phyloP scores from a whole-genome alignment of 2,888 invertebrate genomes.

The Synergus laeviventris region DNA sequence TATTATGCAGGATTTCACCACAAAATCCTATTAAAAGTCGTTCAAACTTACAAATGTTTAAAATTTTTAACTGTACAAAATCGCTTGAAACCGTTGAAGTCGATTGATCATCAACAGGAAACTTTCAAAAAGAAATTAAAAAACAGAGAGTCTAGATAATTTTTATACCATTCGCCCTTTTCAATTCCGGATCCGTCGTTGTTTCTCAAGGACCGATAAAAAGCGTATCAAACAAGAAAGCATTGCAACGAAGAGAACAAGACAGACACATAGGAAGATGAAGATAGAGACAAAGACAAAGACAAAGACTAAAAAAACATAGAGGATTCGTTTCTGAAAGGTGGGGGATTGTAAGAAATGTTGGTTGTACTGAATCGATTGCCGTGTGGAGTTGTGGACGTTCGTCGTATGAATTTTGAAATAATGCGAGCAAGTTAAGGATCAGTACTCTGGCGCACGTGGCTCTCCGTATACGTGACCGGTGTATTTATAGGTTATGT shows the following conservation, averaged over 20 bases:
- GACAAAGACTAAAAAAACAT: constrained; percentile 36
- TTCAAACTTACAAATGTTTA: no score
- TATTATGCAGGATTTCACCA: no score
- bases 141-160: not conserved
- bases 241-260: not conserved
- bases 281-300: constrained; percentile 4
- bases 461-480: constrained; percentile 53
- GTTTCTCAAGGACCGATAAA: constrained; percentile 25
- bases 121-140: not conserved
- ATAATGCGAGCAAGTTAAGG: constrained; percentile 64
- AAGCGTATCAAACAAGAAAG: constrained; percentile 37
- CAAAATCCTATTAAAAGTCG: no score
- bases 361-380: constrained; percentile 44
- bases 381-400: constrained; percentile 45
- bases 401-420: constrained; percentile 65
- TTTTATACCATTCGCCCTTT: constrained; percentile 17
- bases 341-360: constrained; percentile 13
- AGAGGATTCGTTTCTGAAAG: constrained; percentile 9
- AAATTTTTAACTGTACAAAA: no score
- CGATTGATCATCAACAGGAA: not conserved
- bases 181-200: constrained; percentile 31
- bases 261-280: not conserved
- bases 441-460: constrained; percentile 52
- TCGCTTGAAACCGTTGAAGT: no score
- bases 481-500: constrained; percentile 45